Percentiles rank a stretch among this genome's conserved stretches.
These are phyloP conservation scores for Yoshiicerus persimilis DNA, from an alignment of 1,140 invertebrate species.

Conservation along the genomic window DNA sequence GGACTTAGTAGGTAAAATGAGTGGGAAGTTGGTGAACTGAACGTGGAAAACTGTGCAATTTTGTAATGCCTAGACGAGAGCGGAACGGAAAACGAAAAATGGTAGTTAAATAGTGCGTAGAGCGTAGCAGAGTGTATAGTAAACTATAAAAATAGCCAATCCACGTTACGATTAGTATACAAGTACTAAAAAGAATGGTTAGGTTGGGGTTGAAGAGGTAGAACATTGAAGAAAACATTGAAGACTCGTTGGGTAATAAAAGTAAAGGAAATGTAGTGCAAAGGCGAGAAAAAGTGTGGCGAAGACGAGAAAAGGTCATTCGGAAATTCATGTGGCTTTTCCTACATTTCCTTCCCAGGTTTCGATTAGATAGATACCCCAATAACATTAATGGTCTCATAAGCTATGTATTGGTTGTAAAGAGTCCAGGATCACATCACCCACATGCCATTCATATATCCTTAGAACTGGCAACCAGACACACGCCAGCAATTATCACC, in stretches of 20 bases:
- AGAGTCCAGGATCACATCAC: not conserved
- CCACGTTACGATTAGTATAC: not conserved
- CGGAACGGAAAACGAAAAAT: too few relatives aligned
- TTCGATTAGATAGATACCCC: conserved; percentile 35
- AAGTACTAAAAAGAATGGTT: not conserved
- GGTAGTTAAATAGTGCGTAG: not conserved
- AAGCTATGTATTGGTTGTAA: conserved; percentile 6
- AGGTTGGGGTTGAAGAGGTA: not conserved
- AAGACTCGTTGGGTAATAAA: not conserved
- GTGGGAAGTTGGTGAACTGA: not conserved
- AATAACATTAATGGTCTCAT: conserved; percentile 43
- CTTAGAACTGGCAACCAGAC: conserved; percentile 12
- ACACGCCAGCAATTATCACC: conserved; percentile 38
- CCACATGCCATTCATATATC: conserved; percentile 29
- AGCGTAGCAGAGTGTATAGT: not conserved
- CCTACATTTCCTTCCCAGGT: not conserved
- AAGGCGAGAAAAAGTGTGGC: conserved; percentile 9
- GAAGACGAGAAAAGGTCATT: conserved; percentile 32
- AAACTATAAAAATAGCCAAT: not conserved
- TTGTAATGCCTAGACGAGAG: not conserved
- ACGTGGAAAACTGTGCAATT: not conserved
- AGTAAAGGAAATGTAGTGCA: not conserved
- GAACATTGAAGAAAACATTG: not conserved
- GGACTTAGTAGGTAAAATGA: not conserved
- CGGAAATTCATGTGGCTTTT: conserved; percentile 26